Evolutionary conservation across 2,113 vertebrate genomes (phyloP).

Genomic region (Pterocles gutturalis): DNA sequence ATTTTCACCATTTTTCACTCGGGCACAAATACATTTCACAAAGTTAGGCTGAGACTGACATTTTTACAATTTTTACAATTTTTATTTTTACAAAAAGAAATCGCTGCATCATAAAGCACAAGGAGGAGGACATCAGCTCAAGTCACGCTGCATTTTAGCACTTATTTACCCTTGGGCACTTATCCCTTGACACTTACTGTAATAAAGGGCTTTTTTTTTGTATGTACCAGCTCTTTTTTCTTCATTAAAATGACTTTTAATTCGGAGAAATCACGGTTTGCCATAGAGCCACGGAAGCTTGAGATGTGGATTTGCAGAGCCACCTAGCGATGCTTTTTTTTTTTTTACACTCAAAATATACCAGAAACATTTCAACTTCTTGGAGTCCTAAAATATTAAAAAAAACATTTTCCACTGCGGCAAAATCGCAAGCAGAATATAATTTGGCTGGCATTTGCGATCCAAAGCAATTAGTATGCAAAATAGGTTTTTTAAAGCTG

Average conservation of each 20-base stretch:
- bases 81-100: neutral
- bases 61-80: too few species aligned
- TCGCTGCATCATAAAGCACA: neutral
- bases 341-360: neutral
- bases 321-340: constrained; percentile 47
- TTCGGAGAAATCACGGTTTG: accelerated
- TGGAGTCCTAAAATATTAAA: neutral
- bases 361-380: neutral
- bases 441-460: constrained; percentile 39
- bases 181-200: neutral
- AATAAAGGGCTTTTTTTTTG: accelerated
- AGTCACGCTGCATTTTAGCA: neutral
- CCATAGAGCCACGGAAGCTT: accelerated
- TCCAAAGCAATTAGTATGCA: neutral
- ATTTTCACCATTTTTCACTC: neutral
- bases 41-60: neutral
- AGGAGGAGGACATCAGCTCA: neutral
- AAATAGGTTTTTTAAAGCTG: neutral
- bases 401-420: neutral
- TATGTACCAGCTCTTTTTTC: neutral
- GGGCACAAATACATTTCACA: neutral
- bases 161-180: neutral
- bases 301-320: constrained; percentile 51
- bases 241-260: neutral
- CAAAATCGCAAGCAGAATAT: neutral